These are phyloP conservation scores for Hemiprocne comata DNA, from an alignment of 2,113 vertebrate species.

Conservation along the genomic window DNA sequence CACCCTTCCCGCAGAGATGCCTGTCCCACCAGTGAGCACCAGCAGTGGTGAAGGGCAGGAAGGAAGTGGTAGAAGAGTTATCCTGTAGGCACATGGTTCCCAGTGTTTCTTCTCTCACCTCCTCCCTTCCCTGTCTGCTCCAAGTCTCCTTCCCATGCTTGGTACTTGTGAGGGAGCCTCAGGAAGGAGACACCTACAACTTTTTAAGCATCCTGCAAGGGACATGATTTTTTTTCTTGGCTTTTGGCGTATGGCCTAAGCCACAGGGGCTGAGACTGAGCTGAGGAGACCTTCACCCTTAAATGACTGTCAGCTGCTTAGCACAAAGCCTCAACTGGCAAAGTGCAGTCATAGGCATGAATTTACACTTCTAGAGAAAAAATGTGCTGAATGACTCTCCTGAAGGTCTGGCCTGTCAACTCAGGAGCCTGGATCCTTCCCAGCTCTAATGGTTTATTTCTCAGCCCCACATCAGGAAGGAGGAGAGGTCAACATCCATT, in stretches of 20 bases:
- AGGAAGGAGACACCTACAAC: not conserved
- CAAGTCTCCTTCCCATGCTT: not conserved
- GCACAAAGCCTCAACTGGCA: accelerated
- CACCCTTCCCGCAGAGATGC: not conserved
- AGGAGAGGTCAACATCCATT: not conserved
- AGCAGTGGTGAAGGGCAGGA: not conserved
- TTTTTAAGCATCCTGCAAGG: not conserved
- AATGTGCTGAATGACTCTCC: not conserved
- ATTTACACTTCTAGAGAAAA: not conserved
- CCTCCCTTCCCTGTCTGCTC: not conserved
- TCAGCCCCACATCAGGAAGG: not conserved
- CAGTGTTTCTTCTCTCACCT: not conserved
- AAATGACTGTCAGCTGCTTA: not conserved
- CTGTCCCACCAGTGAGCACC: not conserved
- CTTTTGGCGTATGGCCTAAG: not conserved
- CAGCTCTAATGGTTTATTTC: not conserved
- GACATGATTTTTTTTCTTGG: not conserved
- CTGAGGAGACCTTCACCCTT: not conserved
- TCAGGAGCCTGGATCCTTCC: not conserved
- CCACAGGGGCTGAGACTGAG: not conserved
- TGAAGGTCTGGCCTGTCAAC: not conserved
- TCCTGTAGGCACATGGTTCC: not conserved
- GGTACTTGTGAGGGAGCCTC: not conserved
- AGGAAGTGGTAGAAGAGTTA: not conserved
- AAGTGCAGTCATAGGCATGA: accelerated